These are phyloP conservation scores for Fringilla coelebs DNA, from an alignment of 2,797 vertebrate genomes.

Conservation along the genomic window DNA sequence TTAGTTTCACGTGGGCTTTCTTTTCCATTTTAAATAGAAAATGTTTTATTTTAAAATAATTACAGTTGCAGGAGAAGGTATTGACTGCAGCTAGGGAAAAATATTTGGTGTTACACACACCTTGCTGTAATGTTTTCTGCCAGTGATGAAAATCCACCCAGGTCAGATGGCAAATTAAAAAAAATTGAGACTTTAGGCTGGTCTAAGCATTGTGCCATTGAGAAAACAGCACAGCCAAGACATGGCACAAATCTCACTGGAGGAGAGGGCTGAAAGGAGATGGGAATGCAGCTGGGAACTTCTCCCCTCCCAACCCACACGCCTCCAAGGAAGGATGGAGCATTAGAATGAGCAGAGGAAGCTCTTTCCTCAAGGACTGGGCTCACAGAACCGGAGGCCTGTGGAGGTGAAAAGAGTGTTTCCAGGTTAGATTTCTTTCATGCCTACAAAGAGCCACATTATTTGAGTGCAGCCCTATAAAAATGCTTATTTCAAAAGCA, in stretches of 20 bases:
- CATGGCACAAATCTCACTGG: background rate
- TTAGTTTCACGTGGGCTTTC: background rate
- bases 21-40: background rate
- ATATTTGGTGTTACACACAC: background rate
- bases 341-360: background rate
- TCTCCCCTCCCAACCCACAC: background rate
- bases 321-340: rapidly evolving
- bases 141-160: background rate
- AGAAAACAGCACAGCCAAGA: background rate
- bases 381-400: background rate
- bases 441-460: background rate
- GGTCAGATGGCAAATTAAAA: background rate
- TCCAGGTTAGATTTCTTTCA: background rate
- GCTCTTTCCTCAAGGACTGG: rapidly evolving
- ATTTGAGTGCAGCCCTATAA: rapidly evolving
- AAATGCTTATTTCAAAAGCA: background rate
- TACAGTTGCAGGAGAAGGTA: background rate
- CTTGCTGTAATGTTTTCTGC: background rate
- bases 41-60: background rate
- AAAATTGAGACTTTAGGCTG: rapidly evolving
- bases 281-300: background rate
- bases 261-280: background rate
- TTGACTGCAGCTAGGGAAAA: background rate
- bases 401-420: rapidly evolving
- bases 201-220: rapidly evolving